These are phyloP conservation scores for Poecilia picta DNA, from an alignment of 2,797 vertebrate genomes.

Conservation along the genomic window DNA sequence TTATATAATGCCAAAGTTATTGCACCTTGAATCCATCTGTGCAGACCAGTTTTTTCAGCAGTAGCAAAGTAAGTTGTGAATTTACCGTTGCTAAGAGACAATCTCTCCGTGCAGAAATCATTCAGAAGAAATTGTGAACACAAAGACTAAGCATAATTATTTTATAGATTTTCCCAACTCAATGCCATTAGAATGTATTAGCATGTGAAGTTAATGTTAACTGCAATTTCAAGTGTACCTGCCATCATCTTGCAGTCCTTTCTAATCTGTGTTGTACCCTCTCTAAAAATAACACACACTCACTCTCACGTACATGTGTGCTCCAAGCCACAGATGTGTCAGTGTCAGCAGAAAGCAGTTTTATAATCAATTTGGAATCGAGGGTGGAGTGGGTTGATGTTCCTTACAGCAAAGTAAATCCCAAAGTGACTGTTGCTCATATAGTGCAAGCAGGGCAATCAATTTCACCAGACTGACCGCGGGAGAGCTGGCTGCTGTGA, in stretches of 20 bases:
- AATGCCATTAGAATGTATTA: neutral
- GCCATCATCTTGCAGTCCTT: conserved; percentile 24
- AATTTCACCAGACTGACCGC: conserved; percentile 60
- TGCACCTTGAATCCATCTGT: neutral
- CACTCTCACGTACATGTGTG: conserved; percentile 29
- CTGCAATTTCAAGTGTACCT: conserved; percentile 35
- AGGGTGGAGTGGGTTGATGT: conserved; percentile 68
- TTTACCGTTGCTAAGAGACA: conserved; percentile 11
- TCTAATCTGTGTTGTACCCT: conserved; percentile 9
- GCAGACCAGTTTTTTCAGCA: neutral
- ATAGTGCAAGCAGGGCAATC: conserved; percentile 71
- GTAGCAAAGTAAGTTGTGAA: neutral
- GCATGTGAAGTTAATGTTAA: conserved; percentile 13
- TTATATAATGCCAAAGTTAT: neutral
- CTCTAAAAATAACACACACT: neutral
- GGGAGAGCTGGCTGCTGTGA: conserved; percentile 44
- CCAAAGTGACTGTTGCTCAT: conserved; percentile 77
- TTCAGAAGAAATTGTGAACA: neutral
- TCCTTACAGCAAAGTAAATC: conserved; percentile 75
- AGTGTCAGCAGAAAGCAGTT: conserved; percentile 73
- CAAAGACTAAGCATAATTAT: neutral
- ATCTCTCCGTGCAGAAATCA: conserved; percentile 1
- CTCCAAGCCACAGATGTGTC: conserved; percentile 48
- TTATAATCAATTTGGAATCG: conserved; percentile 79
- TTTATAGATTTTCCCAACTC: neutral